Evolutionary conservation across 2,113 vertebrate genomes (phyloP), one percentile per base, ranked within the genome.

Genomic region (Typhlomys cinereus): DNA sequence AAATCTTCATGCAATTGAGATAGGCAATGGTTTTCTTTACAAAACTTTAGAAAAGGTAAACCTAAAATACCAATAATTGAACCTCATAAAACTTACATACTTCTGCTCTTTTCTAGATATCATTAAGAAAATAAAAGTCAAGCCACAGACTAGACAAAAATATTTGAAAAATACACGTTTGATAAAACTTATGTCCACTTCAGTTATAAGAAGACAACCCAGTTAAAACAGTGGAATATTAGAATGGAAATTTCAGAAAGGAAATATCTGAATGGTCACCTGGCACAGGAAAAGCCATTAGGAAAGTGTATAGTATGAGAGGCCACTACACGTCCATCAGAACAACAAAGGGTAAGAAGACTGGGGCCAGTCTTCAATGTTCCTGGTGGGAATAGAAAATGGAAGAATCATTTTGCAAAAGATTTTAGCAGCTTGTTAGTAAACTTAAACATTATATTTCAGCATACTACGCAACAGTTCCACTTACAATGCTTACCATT

Each of bases 101-200:
- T 75, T 93, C 15, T 85, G 5, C n/a, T 85, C 10, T 92, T 71
- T 46, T 54, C n/a, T 69, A 69, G 12, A 44, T 25, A 78, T 41
- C 9, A 81, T 44, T 85, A 85, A 78, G 41, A 76, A 94, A 90
- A 61, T 39, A 39, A 92, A 67, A 81, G 36, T 25, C 44, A 75
- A 44, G 1, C 4, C 64, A 87, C 10, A 87, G 17, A 62, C 3
- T 57, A 67, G 23, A 17, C 0, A 21, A 75, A 46, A 66, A 66
- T 39, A 52, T 85, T 69, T 8, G 34, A 18, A 64, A 85, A 57
- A 15, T 10, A 75, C 34, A 44, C 13, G 39, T 71, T 52, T 64
- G 25, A 59, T 20, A 85, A 76, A 71, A 39, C 15, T 50, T 62
- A 3, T 73, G 17, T 54, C 64, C 36, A 17, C 15, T 69, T 73